These are phyloP conservation scores for Borostomias antarcticus DNA, from an alignment of 2,797 vertebrate genomes.

Conservation along the genomic window DNA sequence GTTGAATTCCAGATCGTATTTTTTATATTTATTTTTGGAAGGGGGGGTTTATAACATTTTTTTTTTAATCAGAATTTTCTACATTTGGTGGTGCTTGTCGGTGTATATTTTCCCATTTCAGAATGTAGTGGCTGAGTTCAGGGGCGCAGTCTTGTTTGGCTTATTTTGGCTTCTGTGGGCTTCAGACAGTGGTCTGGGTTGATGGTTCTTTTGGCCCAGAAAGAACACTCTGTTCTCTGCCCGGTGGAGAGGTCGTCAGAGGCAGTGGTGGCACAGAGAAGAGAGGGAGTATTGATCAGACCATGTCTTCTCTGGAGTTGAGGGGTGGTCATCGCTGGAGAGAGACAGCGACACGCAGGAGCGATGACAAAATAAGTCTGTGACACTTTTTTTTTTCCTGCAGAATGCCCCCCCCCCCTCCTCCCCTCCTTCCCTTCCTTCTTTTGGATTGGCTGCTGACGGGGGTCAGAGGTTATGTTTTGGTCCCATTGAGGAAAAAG, in stretches of 20 bases:
- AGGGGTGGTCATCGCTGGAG: slow-evolving; percentile 23
- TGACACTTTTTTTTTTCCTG: slow-evolving; percentile 63
- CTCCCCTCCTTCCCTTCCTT: slow-evolving; percentile 17
- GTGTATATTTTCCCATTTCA: slow-evolving; percentile 20
- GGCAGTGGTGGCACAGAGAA: slow-evolving; percentile 39
- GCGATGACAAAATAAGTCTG: slow-evolving; percentile 65
- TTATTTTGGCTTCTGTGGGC: slow-evolving; percentile 53
- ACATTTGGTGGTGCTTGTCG: slow-evolving; percentile 10
- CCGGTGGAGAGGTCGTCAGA: slow-evolving; percentile 52
- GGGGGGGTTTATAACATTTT: background rate
- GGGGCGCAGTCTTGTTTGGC: slow-evolving; percentile 49
- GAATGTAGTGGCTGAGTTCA: slow-evolving; percentile 45
- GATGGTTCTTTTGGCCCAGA: slow-evolving; percentile 45
- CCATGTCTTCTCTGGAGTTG: slow-evolving; percentile 20
- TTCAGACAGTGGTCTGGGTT: slow-evolving; percentile 38
- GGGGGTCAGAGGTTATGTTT: slow-evolving; percentile 81
- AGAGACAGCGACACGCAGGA: slow-evolving; percentile 32
- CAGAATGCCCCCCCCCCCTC: slow-evolving; percentile 48
- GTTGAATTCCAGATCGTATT: too few species aligned
- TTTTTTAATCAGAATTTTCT: background rate
- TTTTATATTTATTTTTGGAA: too few species aligned
- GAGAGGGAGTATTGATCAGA: slow-evolving; percentile 37
- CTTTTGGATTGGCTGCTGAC: slow-evolving; percentile 68
- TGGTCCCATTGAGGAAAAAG: slow-evolving; percentile 74
- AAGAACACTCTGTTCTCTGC: slow-evolving; percentile 69